phyloP scores from a whole-genome alignment of 2,113 vertebrate genomes.

The Hystrix cristata region DNA sequence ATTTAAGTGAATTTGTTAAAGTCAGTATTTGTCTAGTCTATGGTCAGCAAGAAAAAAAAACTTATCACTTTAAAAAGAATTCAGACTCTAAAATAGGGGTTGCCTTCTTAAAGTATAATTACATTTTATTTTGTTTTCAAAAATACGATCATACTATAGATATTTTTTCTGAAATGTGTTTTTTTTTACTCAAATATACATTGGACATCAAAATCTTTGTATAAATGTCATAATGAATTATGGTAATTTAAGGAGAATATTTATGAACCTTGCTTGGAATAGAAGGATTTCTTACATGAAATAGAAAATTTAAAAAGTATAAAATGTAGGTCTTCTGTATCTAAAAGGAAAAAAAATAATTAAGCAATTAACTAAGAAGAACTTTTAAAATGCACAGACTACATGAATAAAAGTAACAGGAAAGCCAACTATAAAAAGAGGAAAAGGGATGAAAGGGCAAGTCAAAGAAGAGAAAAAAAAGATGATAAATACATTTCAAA shows the following conservation, averaged over 20 bases:
- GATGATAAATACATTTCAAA: neutral
- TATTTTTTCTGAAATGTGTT: constrained; percentile 81
- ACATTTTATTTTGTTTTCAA: constrained; percentile 36
- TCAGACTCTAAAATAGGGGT: constrained; percentile 14
- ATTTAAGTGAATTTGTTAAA: constrained; percentile 71
- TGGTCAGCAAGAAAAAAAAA: constrained; percentile 66
- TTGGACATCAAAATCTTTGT: neutral
- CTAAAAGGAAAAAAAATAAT: neutral
- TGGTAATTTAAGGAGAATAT: neutral
- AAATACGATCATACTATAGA: constrained; percentile 65
- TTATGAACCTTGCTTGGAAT: neutral
- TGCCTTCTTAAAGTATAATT: neutral
- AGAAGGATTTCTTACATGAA: neutral
- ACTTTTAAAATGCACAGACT: neutral
- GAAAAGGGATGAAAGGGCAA: neutral
- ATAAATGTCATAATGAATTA: neutral
- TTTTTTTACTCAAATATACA: neutral
- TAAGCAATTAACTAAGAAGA: neutral
- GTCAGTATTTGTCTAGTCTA: constrained; percentile 52
- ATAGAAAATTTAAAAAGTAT: neutral
- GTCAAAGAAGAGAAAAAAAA: neutral
- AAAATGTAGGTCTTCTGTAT: neutral
- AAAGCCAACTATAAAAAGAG: neutral
- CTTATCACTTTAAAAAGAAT: constrained; percentile 76
- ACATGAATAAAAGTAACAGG: neutral